Evolutionary conservation across 2,888 invertebrate species (phyloP), one percentile per base, ranked within the genome.

Genomic region (Osedax frankpressi): DNA sequence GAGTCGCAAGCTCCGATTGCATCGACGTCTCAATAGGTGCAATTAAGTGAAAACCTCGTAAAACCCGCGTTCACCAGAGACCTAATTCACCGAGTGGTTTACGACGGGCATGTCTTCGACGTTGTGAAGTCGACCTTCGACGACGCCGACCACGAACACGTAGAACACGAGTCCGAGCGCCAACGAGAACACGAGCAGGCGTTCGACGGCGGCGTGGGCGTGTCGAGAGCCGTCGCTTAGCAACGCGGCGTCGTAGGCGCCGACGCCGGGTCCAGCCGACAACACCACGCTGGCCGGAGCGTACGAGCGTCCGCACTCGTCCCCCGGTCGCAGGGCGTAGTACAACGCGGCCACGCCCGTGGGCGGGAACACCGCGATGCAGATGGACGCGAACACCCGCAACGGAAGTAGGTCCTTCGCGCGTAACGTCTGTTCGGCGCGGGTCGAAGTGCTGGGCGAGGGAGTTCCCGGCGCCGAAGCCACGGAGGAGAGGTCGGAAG

Each of bases 381-480:
- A 29, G 11, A 69, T 24, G 28, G 69, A 28, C 1, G 69, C 28
- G 28, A 69, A 69, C 29, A 69, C 30, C 69, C 29, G 28, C 28
- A 69, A 30, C 29, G 30, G 30, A 30, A 28, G 69, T 24, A 69
- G 69, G 29, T 69, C 69, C 28, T 27, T 69, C 69, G 27, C 44
- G 44, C 44, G 44, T 44, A 44, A 44, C 44, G 44, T n/a, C n/a
- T n/a, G n/a, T n/a, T n/a, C n/a, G n/a, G n/a, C n/a, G n/a, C n/a
- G n/a, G n/a, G n/a, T n/a, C n/a, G n/a, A n/a, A n/a, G n/a, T n/a
- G n/a, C n/a, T n/a, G n/a, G n/a, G n/a, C n/a, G n/a, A n/a, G n/a
- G n/a, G n/a, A n/a, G n/a, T n/a, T n/a, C n/a, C n/a, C n/a, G n/a
- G n/a, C n/a, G n/a, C n/a, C n/a, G n/a, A n/a, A n/a, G n/a, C n/a